phyloP scores from a whole-genome alignment of 2,888 invertebrate genomes.

The Neelides folsomi region DNA sequence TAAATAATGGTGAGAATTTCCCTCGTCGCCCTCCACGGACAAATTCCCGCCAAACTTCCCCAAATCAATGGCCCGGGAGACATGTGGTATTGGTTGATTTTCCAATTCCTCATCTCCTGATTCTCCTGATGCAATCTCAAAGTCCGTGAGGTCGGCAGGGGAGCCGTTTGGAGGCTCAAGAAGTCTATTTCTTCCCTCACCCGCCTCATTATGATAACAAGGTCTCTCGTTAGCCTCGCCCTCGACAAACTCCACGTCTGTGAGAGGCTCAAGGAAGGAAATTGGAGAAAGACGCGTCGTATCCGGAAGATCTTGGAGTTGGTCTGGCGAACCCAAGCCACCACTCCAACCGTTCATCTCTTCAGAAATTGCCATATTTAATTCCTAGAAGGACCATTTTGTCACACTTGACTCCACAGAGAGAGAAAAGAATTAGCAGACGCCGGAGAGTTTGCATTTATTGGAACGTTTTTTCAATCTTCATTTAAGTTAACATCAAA shows the following conservation, averaged over 20 bases:
- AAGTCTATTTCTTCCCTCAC: conserved; percentile 3
- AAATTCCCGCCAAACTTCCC: background rate
- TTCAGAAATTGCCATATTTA: too few relatives aligned
- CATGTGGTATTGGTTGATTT: too few relatives aligned
- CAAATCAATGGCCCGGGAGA: too few relatives aligned
- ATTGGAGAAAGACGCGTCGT: too few relatives aligned
- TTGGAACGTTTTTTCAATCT: background rate
- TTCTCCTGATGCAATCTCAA: conserved; percentile 22
- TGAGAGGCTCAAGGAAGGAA: background rate
- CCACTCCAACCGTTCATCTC: too few relatives aligned
- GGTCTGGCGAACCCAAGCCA: too few relatives aligned
- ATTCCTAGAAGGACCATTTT: too few relatives aligned
- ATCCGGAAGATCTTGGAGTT: too few relatives aligned
- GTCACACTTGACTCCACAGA: too few relatives aligned
- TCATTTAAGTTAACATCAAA: too few relatives aligned
- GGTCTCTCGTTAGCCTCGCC: background rate
- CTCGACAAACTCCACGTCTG: background rate
- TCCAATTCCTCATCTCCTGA: conserved; percentile 18
- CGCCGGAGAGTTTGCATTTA: conserved; percentile 12
- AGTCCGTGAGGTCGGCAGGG: conserved; percentile 18
- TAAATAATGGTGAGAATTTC: background rate
- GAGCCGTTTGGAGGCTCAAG: background rate
- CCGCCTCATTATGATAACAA: too few relatives aligned
- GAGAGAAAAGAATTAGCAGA: background rate
- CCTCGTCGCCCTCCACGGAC: background rate